Evolutionary conservation across 2,888 invertebrate genomes (phyloP).

Genomic region (Epinotia ramella): DNA sequence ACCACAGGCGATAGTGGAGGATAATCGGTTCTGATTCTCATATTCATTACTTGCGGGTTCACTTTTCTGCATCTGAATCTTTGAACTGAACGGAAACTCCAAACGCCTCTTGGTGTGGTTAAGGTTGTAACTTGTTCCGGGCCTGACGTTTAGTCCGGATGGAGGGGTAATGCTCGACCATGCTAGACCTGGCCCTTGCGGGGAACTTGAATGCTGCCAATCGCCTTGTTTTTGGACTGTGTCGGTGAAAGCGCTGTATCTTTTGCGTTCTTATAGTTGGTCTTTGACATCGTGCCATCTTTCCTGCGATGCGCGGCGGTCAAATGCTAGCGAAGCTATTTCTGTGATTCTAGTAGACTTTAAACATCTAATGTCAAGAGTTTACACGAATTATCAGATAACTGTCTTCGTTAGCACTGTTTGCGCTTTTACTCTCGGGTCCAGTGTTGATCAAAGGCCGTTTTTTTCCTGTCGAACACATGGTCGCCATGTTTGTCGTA

Average conservation of each 20-base stretch:
- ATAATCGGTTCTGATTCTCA: conserved; percentile 6
- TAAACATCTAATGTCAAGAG: background rate
- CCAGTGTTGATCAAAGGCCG: background rate
- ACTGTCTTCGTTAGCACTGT: background rate
- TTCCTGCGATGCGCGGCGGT: background rate
- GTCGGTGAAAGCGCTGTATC: conserved; percentile 6
- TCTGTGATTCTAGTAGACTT: background rate
- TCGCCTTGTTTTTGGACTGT: conserved; percentile 18
- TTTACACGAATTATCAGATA: background rate
- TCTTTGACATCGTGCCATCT: background rate
- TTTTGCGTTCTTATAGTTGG: background rate
- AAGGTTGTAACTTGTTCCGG: conserved; percentile 9
- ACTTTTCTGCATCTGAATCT: conserved; percentile 25
- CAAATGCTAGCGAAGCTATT: background rate
- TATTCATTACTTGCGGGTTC: conserved; percentile 22
- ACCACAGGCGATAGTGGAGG: conserved; percentile 22
- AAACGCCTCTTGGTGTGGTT: conserved; percentile 17
- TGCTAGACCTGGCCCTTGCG: background rate
- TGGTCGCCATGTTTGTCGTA: background rate
- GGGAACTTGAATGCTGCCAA: background rate
- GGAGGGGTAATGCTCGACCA: background rate
- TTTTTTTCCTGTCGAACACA: background rate
- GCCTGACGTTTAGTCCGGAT: background rate
- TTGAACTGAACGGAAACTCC: conserved; percentile 3
- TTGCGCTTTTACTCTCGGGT: background rate